Evolutionary conservation across 2,888 invertebrate genomes (phyloP), one percentile per base, ranked within the genome.

Genomic region (Dynastes hyllus): DNA sequence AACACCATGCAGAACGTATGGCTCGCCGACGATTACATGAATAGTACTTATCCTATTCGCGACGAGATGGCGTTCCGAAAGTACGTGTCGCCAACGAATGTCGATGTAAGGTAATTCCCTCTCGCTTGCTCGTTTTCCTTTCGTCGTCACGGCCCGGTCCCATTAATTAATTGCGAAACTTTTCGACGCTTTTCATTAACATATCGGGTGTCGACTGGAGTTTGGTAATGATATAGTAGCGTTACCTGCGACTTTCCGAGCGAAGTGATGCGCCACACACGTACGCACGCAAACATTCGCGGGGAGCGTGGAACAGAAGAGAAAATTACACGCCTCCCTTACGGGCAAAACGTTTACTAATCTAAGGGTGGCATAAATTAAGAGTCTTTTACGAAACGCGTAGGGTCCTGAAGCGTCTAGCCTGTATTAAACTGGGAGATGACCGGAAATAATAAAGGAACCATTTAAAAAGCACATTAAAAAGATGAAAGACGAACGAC

Each of bases 141-240:
- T 53, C 16, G 27, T 9, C 55, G 70, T 45, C 16, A 13, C 4
- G 40, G 61, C 29, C 22, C 51, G 32, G 40, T 29, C 50, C 37
- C 81, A 80, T 79, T 82, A 82, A 82, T 83, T 82, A 82, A 82
- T 82, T 83, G 82, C 81, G 53, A 78, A 83, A 83, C 82, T 83
- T 83, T 83, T 81, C 82, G 73, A 80, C 32, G 32, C 81, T 79
- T 81, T 81, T 83, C 83, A 82, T 83, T 83, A 82, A 81, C 83
- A 83, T 83, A 82, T 82, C 80, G 81, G 81, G 81, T 81, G 80
- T 76, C 78, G 78, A 67, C 78, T 27, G 66, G 16, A 78, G 77
- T 78, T 78, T 76, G 67, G 79, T 81, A 81, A 81, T 81, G 80
- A 81, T 80, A 80, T 79, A 78, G 79, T 76, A 76, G 53, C 77